These are phyloP conservation scores for Aphyosemion australe DNA, from an alignment of 2,113 vertebrate genomes.

Conservation along the genomic window DNA sequence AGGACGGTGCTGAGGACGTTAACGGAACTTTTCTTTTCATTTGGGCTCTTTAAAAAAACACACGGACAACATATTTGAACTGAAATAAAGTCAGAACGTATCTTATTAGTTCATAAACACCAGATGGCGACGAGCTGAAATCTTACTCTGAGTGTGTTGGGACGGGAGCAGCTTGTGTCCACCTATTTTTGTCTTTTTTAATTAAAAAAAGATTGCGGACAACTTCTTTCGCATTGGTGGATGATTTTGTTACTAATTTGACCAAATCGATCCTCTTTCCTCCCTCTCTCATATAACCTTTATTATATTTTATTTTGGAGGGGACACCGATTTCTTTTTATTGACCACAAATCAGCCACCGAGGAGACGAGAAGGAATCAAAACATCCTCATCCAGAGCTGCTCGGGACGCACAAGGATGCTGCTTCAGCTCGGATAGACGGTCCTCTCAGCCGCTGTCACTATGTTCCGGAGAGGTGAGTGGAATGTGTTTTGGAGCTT, in stretches of 20 bases:
- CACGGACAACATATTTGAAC: not conserved
- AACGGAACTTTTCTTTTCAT: conserved; percentile 43
- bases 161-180: conserved; percentile 24
- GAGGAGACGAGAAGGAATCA: conserved; percentile 42
- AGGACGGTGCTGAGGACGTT: conserved; percentile 12
- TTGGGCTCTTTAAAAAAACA: not conserved
- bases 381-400: conserved; percentile 20
- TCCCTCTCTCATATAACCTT: not conserved
- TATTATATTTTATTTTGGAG: not conserved
- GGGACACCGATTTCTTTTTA: conserved; percentile 26
- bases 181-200: not conserved
- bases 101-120: conserved; percentile 15
- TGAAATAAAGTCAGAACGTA: conserved; percentile 17
- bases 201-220: conserved; percentile 1
- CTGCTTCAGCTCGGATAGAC: conserved; percentile 61
- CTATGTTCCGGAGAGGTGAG: conserved; percentile 78
- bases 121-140: conserved; percentile 55
- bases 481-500: not conserved
- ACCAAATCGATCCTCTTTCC: conserved; percentile 1
- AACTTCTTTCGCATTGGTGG: conserved; percentile 41
- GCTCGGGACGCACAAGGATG: conserved; percentile 57
- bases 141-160: conserved; percentile 11
- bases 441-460: conserved; percentile 65
- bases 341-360: conserved; percentile 29
- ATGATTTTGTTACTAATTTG: conserved; percentile 11